These are phyloP conservation scores for Episyrphus balteatus DNA, from an alignment of 1,140 invertebrate species.

Conservation along the genomic window DNA sequence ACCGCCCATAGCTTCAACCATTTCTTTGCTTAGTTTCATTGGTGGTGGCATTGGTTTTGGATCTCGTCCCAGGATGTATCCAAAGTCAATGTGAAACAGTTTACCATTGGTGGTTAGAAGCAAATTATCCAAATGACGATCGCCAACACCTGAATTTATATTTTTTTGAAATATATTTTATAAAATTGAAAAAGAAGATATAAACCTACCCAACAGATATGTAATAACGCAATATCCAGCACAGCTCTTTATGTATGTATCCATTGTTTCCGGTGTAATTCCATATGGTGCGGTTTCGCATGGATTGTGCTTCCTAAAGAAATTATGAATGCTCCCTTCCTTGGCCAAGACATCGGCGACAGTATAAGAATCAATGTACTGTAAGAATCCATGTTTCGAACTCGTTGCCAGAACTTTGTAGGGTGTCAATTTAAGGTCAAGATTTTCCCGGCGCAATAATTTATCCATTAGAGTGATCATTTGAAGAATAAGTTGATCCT, in stretches of 20 bases:
- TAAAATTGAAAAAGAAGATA: neutral
- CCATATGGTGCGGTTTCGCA: slow-evolving; percentile 80
- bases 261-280: slow-evolving; percentile 89
- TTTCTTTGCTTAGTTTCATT: slow-evolving; percentile 98
- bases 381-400: slow-evolving; percentile 91
- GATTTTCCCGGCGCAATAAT: slow-evolving; percentile 79
- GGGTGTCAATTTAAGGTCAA: slow-evolving; percentile 91
- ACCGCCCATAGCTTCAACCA: slow-evolving; percentile 99
- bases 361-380: slow-evolving; percentile 90
- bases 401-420: slow-evolving; percentile 89
- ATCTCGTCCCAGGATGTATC: slow-evolving; percentile 95
- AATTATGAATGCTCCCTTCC: slow-evolving; percentile 82
- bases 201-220: slow-evolving; percentile 64
- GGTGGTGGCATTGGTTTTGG: slow-evolving; percentile 96
- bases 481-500: slow-evolving; percentile 95
- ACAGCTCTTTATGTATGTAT: slow-evolving; percentile 94
- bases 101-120: slow-evolving; percentile 81
- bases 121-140: slow-evolving; percentile 95
- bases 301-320: slow-evolving; percentile 82
- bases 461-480: slow-evolving; percentile 99
- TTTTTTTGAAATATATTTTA: neutral
- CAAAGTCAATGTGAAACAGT: slow-evolving; percentile 98
- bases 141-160: slow-evolving; percentile 70
- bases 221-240: slow-evolving; percentile 99
- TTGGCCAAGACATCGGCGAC: slow-evolving; percentile 82